Conservation (phyloP, 1,140 invertebrate species). For the Ceratosolen fusciceps region DNA sequence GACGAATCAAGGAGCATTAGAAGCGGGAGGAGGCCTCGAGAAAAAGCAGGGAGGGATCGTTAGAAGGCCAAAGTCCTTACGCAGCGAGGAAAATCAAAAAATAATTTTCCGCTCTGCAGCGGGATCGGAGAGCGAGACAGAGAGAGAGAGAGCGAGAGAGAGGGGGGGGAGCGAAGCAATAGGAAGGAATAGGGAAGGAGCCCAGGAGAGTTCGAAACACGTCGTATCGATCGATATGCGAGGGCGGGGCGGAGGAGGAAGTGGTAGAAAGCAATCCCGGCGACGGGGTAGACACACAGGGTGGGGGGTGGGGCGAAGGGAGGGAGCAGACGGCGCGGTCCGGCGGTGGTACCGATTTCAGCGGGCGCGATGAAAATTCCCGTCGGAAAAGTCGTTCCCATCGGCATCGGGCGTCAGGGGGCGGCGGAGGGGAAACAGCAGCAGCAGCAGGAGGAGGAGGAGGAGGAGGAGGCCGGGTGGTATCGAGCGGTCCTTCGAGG, state of each 20-base stretch:
- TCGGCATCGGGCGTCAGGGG: neutral
- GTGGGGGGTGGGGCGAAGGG: no score
- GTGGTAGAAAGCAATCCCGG: constrained; percentile 11
- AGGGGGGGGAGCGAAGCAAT: neutral
- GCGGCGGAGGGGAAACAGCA: no score
- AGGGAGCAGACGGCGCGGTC: neutral
- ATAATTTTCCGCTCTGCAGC: constrained; percentile 31
- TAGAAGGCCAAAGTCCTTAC: neutral
- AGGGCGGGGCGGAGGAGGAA: no score
- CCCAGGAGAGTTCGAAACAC: constrained; percentile 7
- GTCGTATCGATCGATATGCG: constrained; percentile 11
- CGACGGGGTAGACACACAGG: no score
- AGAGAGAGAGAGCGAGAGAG: neutral
- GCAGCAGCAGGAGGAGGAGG: no score
- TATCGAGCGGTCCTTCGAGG: no score
- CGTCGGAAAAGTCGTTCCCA: neutral
- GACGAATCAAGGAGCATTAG: no score
- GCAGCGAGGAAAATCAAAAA: neutral
- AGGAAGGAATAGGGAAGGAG: neutral
- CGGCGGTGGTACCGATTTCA: neutral
- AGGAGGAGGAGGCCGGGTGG: no score
- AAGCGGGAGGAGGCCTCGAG: no score
- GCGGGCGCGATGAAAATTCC: neutral
- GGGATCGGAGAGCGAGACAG: neutral
- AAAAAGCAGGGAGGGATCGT: neutral